Evolutionary conservation across 2,888 invertebrate genomes (phyloP), one percentile per base, ranked within the genome.

Genomic region (Bruchidius siliquastri): DNA sequence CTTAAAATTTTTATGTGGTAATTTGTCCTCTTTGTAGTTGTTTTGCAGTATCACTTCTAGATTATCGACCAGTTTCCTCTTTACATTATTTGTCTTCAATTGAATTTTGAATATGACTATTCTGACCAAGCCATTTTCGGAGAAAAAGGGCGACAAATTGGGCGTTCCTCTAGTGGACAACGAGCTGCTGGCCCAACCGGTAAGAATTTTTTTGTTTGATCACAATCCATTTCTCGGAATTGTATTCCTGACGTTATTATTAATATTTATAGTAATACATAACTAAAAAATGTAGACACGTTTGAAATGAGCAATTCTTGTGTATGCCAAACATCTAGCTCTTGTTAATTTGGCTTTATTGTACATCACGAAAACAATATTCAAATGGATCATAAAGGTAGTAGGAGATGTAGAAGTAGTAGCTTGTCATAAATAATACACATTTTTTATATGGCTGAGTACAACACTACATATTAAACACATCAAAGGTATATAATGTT

Each of bases 81-180:
- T 70, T 70, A 30, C 6, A 32, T n/a, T 22, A 26, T 13, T 49
- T 49, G 49, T 49, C 49, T 26, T 26, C 26, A 4, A 71, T 73
- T 70, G 20, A 21, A 71, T 26, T 49, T 49, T 49, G 18, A 74
- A 83, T 79, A 96, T 96, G 95, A 95, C 95, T 76, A 91, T 95
- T 85, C 88, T 95, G 81, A 92, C 93, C 8, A 95, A 94, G 85
- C 90, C 92, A 30, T 89, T 91, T 76, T 88, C 90, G 72, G 91
- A 92, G 77, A 93, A 93, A 87, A 94, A 94, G 87, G 87, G 87
- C 69, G 91, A 92, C 79, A 92, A 90, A 87, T 87, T 90, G 80
- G 90, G 90, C 81, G 88, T 91, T 80, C 93, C 93, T 71, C 85
- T 93, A 81, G 91, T 92, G 68, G 88, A 89, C 73, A 88, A 88